Percentiles rank a stretch among this genome's conserved stretches.
phyloP scores from a whole-genome alignment of 1,140 invertebrate species.

The Plutomurus gul region DNA sequence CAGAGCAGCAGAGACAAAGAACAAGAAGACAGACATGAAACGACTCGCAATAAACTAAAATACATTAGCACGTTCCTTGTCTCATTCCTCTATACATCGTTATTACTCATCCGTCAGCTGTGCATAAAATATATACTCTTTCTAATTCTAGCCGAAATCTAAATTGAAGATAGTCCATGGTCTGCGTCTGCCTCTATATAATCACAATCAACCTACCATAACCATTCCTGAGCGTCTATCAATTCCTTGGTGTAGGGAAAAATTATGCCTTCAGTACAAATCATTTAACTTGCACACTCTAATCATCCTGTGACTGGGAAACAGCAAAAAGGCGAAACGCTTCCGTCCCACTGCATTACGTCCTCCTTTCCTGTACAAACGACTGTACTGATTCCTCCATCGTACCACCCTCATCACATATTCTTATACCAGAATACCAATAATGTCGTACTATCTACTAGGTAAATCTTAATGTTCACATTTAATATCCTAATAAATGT shows the following conservation, averaged over 20 bases:
- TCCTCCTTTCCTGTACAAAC: too few relatives aligned
- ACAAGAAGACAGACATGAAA: background rate
- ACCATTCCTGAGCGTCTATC: background rate
- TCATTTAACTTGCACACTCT: background rate
- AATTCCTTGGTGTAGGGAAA: background rate
- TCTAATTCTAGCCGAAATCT: background rate
- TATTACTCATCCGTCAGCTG: background rate
- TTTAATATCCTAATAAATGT: too few relatives aligned
- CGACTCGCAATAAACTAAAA: background rate
- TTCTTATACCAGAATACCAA: too few relatives aligned
- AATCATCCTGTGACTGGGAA: too few relatives aligned
- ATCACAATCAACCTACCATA: conserved; percentile 1
- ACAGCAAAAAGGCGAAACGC: background rate
- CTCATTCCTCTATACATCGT: too few relatives aligned
- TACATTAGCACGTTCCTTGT: background rate
- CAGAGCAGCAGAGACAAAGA: background rate
- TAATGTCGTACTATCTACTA: too few relatives aligned
- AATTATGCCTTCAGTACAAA: background rate
- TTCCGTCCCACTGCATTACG: background rate
- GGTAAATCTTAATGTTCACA: too few relatives aligned
- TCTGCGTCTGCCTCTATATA: background rate
- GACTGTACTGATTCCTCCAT: too few relatives aligned
- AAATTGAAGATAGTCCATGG: too few relatives aligned
- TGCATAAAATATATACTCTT: too few relatives aligned
- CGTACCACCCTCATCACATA: background rate